These are phyloP conservation scores for Caenorhabditis virilis DNA, from an alignment of 2,888 invertebrate species.

Conservation along the genomic window DNA sequence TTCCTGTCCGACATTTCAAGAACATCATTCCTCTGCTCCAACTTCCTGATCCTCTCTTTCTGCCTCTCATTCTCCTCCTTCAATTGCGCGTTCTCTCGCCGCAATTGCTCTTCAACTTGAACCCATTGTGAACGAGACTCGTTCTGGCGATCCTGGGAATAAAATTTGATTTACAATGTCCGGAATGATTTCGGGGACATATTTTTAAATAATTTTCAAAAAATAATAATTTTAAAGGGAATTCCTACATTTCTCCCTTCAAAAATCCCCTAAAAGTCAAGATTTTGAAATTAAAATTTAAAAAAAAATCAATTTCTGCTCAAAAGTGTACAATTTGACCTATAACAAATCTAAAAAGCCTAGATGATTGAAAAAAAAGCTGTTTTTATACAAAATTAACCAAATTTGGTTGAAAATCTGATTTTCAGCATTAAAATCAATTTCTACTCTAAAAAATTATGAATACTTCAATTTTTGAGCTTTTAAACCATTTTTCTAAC, in stretches of 20 bases:
- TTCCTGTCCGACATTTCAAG: conserved; percentile 40
- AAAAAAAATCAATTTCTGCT: not conserved
- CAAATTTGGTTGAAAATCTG: too few relatives aligned
- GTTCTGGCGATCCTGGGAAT: conserved; percentile 23
- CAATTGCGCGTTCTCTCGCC: conserved; percentile 18
- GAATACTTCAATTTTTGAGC: too few relatives aligned
- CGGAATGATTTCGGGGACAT: too few relatives aligned
- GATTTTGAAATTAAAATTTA: not conserved
- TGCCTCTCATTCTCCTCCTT: conserved; percentile 9
- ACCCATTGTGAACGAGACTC: conserved; percentile 27
- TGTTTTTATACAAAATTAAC: too few relatives aligned
- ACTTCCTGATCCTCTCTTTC: conserved; percentile 20
- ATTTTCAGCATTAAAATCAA: too few relatives aligned
- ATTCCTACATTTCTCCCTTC: not conserved
- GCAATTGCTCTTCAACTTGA: conserved; percentile 32
- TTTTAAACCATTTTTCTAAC: too few relatives aligned
- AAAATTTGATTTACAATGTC: not conserved
- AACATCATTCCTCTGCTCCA: conserved; percentile 48
- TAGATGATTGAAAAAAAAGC: not conserved
- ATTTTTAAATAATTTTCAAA: not conserved
- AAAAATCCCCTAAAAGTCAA: not conserved
- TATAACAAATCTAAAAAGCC: not conserved
- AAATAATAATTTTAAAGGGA: too few relatives aligned
- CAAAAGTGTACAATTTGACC: not conserved
- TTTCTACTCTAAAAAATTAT: too few relatives aligned